A percentile compares a stretch with the other conserved stretches of the same genome.
Evolutionary conservation across 2,797 vertebrate genomes (phyloP).

Genomic region (Potorous gilbertii): DNA sequence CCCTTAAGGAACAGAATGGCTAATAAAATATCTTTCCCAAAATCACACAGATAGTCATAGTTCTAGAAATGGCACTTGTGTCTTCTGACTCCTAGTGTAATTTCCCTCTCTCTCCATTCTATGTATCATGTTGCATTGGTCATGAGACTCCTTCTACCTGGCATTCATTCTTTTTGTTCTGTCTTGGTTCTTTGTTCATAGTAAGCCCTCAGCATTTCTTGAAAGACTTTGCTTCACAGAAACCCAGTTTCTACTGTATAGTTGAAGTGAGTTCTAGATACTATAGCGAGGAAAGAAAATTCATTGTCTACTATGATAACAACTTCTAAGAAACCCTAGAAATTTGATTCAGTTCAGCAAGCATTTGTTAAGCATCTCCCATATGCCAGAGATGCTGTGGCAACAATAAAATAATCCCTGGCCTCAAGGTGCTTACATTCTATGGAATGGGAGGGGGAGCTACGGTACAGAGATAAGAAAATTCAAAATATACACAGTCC

Average conservation of each 20-base stretch:
- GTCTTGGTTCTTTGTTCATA: neutral
- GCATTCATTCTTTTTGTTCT: neutral
- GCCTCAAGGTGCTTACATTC: neutral
- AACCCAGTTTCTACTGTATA: constrained; percentile 11
- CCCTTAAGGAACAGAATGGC: neutral
- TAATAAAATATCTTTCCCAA: neutral
- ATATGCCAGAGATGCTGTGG: neutral
- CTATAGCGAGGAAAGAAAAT: constrained; percentile 21
- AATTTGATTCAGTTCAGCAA: neutral
- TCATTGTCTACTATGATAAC: neutral
- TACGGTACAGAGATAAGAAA: neutral
- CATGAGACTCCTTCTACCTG: neutral
- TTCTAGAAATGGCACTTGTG: neutral
- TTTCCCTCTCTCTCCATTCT: neutral
- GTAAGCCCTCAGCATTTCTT: neutral
- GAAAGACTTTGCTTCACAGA: neutral
- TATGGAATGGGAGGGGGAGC: no score
- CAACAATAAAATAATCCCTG: neutral
- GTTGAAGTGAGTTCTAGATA: neutral
- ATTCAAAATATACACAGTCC: neutral
- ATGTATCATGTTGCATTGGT: neutral
- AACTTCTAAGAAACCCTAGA: neutral
- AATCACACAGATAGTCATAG: neutral
- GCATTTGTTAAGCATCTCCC: neutral
- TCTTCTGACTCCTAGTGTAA: neutral